A percentile compares a stretch with the other conserved stretches of the same genome.
These are phyloP conservation scores for Pycnomerus fuliginosus DNA, from an alignment of 2,888 invertebrate genomes.

Conservation along the genomic window DNA sequence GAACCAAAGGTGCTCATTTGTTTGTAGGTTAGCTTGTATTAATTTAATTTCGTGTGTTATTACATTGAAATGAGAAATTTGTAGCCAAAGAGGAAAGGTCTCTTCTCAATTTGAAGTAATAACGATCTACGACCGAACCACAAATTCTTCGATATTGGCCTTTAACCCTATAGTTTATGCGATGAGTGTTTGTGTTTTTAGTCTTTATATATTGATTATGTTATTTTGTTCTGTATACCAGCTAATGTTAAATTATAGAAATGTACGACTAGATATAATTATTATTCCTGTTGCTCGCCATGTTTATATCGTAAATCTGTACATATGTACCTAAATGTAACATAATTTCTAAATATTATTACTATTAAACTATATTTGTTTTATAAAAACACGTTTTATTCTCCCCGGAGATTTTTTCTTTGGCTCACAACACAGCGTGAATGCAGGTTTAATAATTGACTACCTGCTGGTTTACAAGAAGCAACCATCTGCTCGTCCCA, in stretches of 20 bases:
- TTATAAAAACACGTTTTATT: constrained; percentile 32
- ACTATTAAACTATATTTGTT: constrained; percentile 50
- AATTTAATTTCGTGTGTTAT: constrained; percentile 17
- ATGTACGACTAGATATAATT: constrained; percentile 22
- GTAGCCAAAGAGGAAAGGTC: constrained; percentile 2
- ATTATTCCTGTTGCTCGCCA: constrained; percentile 44
- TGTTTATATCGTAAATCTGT: constrained; percentile 45
- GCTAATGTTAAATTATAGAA: constrained; percentile 21
- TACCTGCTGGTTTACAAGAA: constrained; percentile 19
- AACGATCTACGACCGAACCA: constrained; percentile 17
- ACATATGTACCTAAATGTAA: constrained; percentile 50
- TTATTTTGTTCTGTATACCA: constrained; percentile 6
- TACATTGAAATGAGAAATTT: constrained; percentile 21
- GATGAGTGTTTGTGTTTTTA: constrained; percentile 9
- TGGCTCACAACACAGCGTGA: constrained; percentile 9
- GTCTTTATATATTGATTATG: constrained; percentile 4
- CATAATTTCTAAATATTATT: constrained; percentile 49
- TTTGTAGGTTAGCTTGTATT: constrained; percentile 36
- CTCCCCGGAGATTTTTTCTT: neutral
- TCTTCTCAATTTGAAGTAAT: constrained; percentile 16
- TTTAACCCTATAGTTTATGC: constrained; percentile 12
- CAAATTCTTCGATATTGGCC: constrained; percentile 19
- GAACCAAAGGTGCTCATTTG: constrained; percentile 51
- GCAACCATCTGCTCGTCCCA: constrained; percentile 14
- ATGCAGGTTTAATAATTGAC: constrained; percentile 17